Evolutionary conservation across 2,888 invertebrate genomes (phyloP).

Genomic region (Aplocera efformata): DNA sequence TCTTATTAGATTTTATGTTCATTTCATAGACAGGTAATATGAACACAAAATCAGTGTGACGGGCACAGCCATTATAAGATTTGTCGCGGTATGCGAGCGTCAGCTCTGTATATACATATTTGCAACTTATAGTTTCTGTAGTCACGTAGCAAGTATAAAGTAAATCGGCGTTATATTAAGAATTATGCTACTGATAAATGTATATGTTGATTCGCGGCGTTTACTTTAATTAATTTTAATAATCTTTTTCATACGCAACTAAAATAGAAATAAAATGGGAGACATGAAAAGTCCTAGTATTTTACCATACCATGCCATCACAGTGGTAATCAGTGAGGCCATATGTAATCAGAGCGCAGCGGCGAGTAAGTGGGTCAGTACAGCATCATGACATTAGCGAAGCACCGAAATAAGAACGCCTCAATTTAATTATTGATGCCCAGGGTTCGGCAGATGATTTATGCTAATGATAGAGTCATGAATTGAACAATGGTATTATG

Average conservation of each 20-base stretch:
- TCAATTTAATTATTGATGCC: conserved; percentile 16
- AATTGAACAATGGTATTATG: conserved; percentile 3
- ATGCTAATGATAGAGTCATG: conserved; percentile 8
- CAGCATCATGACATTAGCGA: conserved; percentile 30
- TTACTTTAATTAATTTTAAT: too few relatives aligned
- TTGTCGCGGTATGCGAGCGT: too few relatives aligned
- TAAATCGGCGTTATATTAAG: too few relatives aligned
- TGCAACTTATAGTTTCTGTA: too few relatives aligned
- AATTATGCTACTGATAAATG: too few relatives aligned
- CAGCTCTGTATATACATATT: too few relatives aligned
- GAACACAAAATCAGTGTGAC: conserved; percentile 5
- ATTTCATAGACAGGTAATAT: conserved; percentile 3
- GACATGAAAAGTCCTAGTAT: conserved; percentile 10
- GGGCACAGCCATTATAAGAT: too few relatives aligned
- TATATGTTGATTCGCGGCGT: neutral
- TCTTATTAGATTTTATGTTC: too few relatives aligned
- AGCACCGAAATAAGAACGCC: conserved; percentile 28
- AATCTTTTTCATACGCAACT: neutral
- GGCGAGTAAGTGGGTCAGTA: conserved; percentile 35
- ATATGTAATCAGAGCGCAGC: conserved; percentile 31
- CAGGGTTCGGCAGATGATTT: conserved; percentile 11
- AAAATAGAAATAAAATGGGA: conserved; percentile 4
- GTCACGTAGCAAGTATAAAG: too few relatives aligned
- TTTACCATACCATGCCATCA: conserved; percentile 13
- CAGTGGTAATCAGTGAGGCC: conserved; percentile 20